These are phyloP conservation scores for Hydractinia symbiolongicarpus DNA, from an alignment of 30 jellyfish, hydroid and myxozoan species.

Conservation along the genomic window DNA sequence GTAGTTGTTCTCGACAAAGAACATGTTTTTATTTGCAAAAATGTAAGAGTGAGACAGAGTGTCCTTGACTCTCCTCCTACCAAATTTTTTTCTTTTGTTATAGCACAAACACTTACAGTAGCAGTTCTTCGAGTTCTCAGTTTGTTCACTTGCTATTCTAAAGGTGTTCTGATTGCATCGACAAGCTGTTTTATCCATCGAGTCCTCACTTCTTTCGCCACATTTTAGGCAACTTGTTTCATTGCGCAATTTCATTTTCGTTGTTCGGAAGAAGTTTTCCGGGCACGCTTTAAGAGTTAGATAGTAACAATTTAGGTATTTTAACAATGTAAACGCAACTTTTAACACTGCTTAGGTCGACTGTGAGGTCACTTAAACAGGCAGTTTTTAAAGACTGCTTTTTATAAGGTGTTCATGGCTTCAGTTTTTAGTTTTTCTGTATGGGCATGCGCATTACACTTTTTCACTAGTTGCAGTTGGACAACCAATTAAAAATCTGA, in stretches of 20 bases:
- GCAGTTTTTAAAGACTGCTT: not conserved
- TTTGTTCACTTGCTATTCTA: not conserved
- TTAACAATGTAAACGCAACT: not conserved
- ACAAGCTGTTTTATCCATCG: not conserved
- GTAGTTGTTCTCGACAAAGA: too few species aligned
- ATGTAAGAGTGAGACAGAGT: too few species aligned
- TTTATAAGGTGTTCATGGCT: not conserved
- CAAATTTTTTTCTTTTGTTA: too few species aligned
- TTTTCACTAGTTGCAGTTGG: too few species aligned
- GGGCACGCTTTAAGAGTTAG: not conserved
- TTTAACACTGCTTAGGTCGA: too few species aligned
- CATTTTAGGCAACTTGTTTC: not conserved
- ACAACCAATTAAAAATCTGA: too few species aligned
- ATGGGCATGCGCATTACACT: too few species aligned
- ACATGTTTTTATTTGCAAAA: too few species aligned
- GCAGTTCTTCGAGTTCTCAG: not conserved
- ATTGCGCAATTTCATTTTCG: not conserved
- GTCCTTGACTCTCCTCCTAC: too few species aligned
- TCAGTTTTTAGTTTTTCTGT: too few species aligned
- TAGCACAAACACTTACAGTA: not conserved
- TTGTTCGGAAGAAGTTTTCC: not conserved
- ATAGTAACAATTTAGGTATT: not conserved
- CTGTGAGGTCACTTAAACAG: too few species aligned
- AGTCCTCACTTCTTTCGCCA: not conserved
- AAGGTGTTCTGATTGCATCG: not conserved